A percentile compares a stretch with the other conserved stretches of the same genome.
phyloP scores from a whole-genome alignment of 2,797 vertebrate genomes.

The Esox lucius region DNA sequence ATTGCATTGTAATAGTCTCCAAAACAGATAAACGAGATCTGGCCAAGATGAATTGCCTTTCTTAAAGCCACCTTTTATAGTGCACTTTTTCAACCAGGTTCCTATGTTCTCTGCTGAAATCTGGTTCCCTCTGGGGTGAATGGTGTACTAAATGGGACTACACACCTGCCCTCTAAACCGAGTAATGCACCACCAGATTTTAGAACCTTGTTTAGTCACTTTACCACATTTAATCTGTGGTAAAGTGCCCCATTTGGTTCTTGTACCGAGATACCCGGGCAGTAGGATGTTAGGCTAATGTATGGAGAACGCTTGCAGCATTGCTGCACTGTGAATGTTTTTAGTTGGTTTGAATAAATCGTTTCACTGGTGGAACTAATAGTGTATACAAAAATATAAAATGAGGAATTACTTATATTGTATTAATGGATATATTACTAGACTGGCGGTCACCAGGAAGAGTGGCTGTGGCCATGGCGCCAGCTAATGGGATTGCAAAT shows the following conservation, averaged over 20 bases:
- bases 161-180: neutral
- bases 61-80: constrained; percentile 19
- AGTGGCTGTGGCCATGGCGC: no score
- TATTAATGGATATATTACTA: neutral
- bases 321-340: neutral
- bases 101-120: neutral
- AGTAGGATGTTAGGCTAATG: neutral
- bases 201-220: neutral
- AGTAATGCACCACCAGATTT: neutral
- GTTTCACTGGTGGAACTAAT: neutral
- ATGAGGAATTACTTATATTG: neutral
- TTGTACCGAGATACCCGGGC: neutral
- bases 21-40: constrained; percentile 38
- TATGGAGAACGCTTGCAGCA: neutral
- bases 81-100: neutral
- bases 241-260: neutral
- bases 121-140: neutral
- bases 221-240: no score
- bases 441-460: no score
- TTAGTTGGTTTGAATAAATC: neutral
- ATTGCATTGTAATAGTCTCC: constrained; percentile 49
- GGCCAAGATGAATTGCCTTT: constrained; percentile 46
- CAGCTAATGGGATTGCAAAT: no score
- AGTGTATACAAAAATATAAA: no score
- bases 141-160: neutral